Conservation (phyloP, 2,113 vertebrate species). For the Cavia porcellus region DNA sequence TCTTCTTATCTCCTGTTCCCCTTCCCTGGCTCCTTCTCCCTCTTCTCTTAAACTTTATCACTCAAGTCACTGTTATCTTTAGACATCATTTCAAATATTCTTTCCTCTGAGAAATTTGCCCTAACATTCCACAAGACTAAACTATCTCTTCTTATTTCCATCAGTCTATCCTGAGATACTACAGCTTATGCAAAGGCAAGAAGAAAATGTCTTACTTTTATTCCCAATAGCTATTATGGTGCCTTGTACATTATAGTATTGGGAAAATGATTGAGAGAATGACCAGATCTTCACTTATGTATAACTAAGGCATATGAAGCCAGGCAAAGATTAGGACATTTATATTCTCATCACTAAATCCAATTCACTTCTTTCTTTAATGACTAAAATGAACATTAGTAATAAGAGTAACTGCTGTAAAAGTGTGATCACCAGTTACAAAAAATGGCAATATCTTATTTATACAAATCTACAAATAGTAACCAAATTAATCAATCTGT, state of each 20-base stretch:
- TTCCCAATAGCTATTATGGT: background rate
- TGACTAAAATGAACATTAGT: constrained; percentile 32
- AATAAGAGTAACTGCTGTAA: background rate
- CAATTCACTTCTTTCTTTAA: background rate
- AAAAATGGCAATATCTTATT: background rate
- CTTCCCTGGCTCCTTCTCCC: background rate
- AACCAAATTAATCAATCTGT: background rate
- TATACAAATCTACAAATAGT: background rate
- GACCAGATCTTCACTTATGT: background rate
- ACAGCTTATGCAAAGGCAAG: background rate
- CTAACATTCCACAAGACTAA: background rate
- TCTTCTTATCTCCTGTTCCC: background rate
- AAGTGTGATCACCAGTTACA: background rate
- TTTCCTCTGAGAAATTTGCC: background rate
- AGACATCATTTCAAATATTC: background rate
- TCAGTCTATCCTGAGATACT: constrained; percentile 32
- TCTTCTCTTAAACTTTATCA: background rate
- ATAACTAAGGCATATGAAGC: background rate
- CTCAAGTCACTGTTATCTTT: background rate
- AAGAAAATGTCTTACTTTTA: constrained; percentile 10
- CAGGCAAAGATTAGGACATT: background rate
- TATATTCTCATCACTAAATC: background rate
- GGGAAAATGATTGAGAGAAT: constrained; percentile 36
- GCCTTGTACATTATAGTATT: background rate
- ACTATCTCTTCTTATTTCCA: background rate